These are phyloP conservation scores for Montipora efflorescens DNA, from an alignment of 64 coral and sea anemone genomes.

Conservation along the genomic window DNA sequence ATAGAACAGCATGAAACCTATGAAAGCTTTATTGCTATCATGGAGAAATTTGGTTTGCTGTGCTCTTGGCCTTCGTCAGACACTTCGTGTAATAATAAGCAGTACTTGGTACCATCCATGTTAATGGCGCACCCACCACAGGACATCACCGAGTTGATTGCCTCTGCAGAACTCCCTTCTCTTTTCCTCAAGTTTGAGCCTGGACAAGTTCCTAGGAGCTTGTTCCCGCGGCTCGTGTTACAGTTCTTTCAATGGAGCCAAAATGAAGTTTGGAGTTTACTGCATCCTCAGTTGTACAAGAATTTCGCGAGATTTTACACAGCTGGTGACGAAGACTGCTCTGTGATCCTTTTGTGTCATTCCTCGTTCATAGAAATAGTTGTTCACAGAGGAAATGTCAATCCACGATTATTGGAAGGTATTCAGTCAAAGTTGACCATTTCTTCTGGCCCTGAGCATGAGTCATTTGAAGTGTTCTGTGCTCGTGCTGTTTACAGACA, in stretches of 20 bases:
- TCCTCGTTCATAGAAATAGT: slow-evolving; percentile 21
- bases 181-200: slow-evolving; percentile 37
- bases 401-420: not conserved
- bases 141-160: not conserved
- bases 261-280: slow-evolving; percentile 11
- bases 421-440: not conserved
- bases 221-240: slow-evolving; percentile 21
- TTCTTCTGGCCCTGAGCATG: not conserved
- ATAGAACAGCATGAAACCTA: not conserved
- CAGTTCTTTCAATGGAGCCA: slow-evolving; percentile 38
- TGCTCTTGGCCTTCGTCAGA: slow-evolving; percentile 33
- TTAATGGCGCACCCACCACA: not conserved
- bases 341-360: slow-evolving; percentile 10
- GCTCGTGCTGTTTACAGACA: too few species aligned
- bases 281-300: slow-evolving; percentile 12
- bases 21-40: slow-evolving; percentile 31
- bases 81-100: not conserved
- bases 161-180: slow-evolving; percentile 3
- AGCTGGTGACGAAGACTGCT: slow-evolving; percentile 10
- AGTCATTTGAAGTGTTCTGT: too few species aligned
- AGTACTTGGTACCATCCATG: slow-evolving; percentile 49
- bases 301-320: slow-evolving; percentile 47
- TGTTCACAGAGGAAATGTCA: slow-evolving; percentile 15
- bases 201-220: not conserved
- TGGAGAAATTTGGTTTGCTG: slow-evolving; percentile 45